Evolutionary conservation across 2,113 vertebrate genomes (phyloP).

Genomic region (Limnothrissa miodon): DNA sequence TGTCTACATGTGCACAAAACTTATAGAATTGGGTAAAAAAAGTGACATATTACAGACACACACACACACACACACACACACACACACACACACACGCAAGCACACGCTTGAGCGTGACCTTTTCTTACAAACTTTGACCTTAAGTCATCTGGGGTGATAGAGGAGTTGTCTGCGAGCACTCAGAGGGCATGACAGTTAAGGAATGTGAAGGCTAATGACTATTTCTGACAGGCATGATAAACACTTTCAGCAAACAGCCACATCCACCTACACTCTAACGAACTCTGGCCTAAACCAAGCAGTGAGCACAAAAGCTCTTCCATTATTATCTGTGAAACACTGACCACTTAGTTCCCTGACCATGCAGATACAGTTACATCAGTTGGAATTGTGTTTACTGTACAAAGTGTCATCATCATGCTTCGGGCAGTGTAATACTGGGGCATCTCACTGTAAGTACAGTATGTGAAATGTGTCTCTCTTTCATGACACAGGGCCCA

Average conservation of each 20-base stretch:
- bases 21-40: too few relatives aligned
- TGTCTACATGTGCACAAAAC: slow-evolving; percentile 43
- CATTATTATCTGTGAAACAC: too few relatives aligned
- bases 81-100: slow-evolving; percentile 35
- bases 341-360: too few relatives aligned
- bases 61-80: not conserved
- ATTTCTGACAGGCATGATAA: not conserved
- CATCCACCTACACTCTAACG: not conserved
- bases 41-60: too few relatives aligned
- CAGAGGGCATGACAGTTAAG: not conserved
- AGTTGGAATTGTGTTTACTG: not conserved
- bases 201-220: not conserved
- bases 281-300: not conserved
- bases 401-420: too few relatives aligned
- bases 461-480: too few relatives aligned
- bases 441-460: too few relatives aligned
- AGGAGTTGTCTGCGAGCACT: not conserved
- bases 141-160: slow-evolving; percentile 39
- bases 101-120: slow-evolving; percentile 52
- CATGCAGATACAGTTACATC: not conserved
- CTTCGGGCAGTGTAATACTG: too few relatives aligned
- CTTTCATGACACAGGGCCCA: too few relatives aligned
- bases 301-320: not conserved
- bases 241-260: slow-evolving; percentile 23
- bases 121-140: slow-evolving; percentile 65